phyloP scores from a whole-genome alignment of 2,797 vertebrate genomes.

The Gallinago stenura region DNA sequence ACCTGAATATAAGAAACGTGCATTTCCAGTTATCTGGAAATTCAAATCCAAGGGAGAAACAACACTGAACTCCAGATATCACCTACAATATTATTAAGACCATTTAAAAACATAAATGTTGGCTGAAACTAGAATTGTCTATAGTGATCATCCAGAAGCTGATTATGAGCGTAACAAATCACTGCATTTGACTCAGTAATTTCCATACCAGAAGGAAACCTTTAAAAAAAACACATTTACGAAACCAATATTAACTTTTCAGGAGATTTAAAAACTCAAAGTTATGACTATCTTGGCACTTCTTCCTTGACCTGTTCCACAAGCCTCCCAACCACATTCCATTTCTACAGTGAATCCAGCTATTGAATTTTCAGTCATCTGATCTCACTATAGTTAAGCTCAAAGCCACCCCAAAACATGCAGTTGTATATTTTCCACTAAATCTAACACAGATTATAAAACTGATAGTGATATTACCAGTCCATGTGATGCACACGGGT shows the following conservation, averaged over 20 bases:
- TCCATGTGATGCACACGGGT: conserved; percentile 53
- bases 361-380: neutral
- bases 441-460: neutral
- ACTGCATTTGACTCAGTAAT: neutral
- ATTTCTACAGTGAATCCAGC: neutral
- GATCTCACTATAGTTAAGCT: neutral
- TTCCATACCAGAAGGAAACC: neutral
- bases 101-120: neutral
- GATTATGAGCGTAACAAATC: neutral
- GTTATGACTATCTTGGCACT: neutral
- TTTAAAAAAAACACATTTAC: neutral
- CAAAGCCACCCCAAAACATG: neutral
- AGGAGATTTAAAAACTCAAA: neutral
- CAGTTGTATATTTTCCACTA: neutral
- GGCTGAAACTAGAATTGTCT: neutral
- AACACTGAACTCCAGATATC: neutral
- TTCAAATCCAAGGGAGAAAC: neutral
- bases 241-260: neutral
- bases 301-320: neutral
- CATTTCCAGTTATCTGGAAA: neutral
- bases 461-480: conserved; percentile 55
- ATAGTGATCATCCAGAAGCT: neutral
- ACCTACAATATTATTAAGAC: neutral
- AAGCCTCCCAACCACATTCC: neutral
- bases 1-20: neutral